A percentile compares a stretch with the other conserved stretches of the same genome.
These are phyloP conservation scores for Nanorana parkeri DNA, from an alignment of 2,113 vertebrate species.

Conservation along the genomic window DNA sequence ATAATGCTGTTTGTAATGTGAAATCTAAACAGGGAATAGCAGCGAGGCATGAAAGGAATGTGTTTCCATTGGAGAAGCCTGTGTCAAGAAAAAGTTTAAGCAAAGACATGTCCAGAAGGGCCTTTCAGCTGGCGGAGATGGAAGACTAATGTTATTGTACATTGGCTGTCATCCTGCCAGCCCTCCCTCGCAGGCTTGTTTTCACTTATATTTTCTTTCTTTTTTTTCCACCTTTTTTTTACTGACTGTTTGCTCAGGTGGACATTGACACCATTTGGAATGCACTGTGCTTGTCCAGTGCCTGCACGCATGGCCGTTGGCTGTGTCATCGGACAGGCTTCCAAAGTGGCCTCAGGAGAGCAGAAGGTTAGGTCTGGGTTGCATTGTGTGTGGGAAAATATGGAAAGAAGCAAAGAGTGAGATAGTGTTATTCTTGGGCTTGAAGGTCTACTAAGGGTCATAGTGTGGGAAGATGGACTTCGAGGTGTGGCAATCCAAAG, in stretches of 20 bases:
- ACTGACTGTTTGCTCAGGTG: constrained; percentile 96
- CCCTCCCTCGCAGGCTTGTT: constrained; percentile 87
- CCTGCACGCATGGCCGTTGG: constrained; percentile 83
- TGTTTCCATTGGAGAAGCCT: constrained; percentile 95
- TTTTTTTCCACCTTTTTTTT: constrained; percentile 65
- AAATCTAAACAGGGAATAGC: constrained; percentile 97
- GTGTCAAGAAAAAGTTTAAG: constrained; percentile 83
- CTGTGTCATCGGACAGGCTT: constrained; percentile 88
- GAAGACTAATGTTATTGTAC: constrained; percentile 99
- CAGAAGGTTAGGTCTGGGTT: constrained; percentile 84
- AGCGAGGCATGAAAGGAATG: constrained; percentile 98
- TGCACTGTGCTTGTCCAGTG: constrained; percentile 82
- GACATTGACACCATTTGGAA: constrained; percentile 95
- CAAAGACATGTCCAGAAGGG: constrained; percentile 88
- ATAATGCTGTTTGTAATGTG: constrained; percentile 95
- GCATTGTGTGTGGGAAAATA: constrained; percentile 80
- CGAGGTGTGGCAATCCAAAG: constrained; percentile 61
- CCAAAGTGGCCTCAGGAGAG: constrained; percentile 83
- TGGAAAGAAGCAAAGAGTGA: constrained; percentile 70
- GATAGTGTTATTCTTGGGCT: constrained; percentile 63
- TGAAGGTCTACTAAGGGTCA: constrained; percentile 59
- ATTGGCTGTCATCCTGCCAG: constrained; percentile 87
- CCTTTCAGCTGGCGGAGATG: constrained; percentile 81
- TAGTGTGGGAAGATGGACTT: constrained; percentile 41
- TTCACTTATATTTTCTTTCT: constrained; percentile 68